Base-by-base conservation (phyloP, 2,888 invertebrate species). In the Oligia strigilis region DNA sequence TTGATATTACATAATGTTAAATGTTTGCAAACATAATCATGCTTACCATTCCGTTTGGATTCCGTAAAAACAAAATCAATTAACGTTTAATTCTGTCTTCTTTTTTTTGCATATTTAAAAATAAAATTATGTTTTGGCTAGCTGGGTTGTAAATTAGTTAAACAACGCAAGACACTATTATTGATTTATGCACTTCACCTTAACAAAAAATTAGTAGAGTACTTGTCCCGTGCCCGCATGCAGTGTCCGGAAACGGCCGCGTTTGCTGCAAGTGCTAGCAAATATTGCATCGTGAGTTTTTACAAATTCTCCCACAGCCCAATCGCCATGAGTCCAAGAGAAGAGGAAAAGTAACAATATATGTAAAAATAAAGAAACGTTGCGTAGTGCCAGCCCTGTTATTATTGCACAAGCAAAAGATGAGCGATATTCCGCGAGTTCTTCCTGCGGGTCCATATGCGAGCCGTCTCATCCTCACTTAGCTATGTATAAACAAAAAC, bases 391-490 rank as follows among this genome's bases (percentile, higher is more conserved):
- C 94, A 96, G 81, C 96, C 96, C 96, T 96, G 93, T 80, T 93
- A 93, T 93, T 93, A 95, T 97, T 96, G 96, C 95, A 95, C 94
- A 96, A 94, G 95, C 95, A 95, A 94, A 96, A 94, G 92, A 91
- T 91, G 92, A 93, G 93, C 90, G 93, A 94, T 95, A 94, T 95
- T 95, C 93, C 92, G 93, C 94, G 92, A 93, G 92, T 89, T 92
- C 93, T 95, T 95, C 94, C 94, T 93, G 93, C 88, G 89, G 91
- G 93, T 93, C 96, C 97, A 96, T 95, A 93, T 96, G 96, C 92
- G 95, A 93, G 90, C 87, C 92, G 83, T 94, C 94, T 93, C 95
- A 89, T 92, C 91, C 91, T 87, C 80, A 88, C 89, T 87, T 85
- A 85, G 83, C 93, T 93, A 93, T 83, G 93, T 94, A 94, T 93